Evolutionary conservation across 2,797 vertebrate genomes (phyloP).

Genomic region (Dendrocincla tyrannina): DNA sequence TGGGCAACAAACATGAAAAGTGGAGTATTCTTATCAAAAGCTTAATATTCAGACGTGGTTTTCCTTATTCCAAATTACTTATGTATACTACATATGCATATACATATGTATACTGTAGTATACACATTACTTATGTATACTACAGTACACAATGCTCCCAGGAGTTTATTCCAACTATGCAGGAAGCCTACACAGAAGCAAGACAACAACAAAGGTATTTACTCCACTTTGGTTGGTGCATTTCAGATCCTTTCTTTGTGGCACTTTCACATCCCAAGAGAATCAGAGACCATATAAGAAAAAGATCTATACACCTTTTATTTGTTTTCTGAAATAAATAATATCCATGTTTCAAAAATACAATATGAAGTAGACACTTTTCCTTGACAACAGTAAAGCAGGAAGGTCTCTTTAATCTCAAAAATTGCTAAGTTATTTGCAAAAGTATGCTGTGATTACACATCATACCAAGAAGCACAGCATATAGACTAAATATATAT

Average conservation of each 20-base stretch:
- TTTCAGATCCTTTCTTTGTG: neutral
- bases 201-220: neutral
- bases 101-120: too few relatives aligned
- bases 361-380: neutral
- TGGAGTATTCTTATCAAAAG: neutral
- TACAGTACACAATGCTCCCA: neutral
- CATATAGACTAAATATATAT: neutral
- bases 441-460: neutral
- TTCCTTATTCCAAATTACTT: neutral
- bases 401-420: neutral
- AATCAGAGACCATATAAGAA: neutral
- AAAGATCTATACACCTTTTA: neutral
- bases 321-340: neutral
- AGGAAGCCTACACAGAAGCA: neutral
- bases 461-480: neutral
- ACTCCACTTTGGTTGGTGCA: neutral
- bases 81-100: neutral
- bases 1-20: neutral
- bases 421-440: neutral
- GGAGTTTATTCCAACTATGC: neutral
- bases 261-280: neutral
- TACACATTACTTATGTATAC: neutral
- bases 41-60: neutral
- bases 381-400: neutral
- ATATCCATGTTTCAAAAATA: neutral